Evolutionary conservation across 2,888 invertebrate genomes (phyloP).

Genomic region (Drosophila multiciliata): DNA sequence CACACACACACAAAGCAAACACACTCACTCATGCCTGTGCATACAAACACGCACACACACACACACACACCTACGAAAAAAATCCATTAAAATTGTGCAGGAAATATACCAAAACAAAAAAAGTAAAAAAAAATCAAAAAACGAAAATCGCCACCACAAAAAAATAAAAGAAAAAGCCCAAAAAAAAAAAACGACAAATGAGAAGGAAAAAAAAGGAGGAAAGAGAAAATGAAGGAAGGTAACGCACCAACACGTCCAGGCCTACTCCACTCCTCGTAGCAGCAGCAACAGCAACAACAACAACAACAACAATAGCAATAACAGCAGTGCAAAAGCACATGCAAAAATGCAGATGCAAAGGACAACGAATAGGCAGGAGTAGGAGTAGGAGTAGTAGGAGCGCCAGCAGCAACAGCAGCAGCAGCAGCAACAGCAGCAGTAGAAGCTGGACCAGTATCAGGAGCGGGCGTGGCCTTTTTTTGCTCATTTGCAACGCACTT

Average conservation of each 20-base stretch:
- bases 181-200: conserved; percentile 17
- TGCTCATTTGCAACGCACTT: conserved; percentile 82
- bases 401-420: conserved; percentile 41
- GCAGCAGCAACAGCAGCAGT: background rate
- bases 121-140: conserved; percentile 40
- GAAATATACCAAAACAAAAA: conserved; percentile 57
- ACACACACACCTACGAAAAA: conserved; percentile 49
- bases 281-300: background rate
- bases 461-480: conserved; percentile 84
- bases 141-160: conserved; percentile 21
- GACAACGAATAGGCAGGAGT: conserved; percentile 13
- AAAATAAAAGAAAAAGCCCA: conserved; percentile 26
- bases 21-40: conserved; percentile 4
- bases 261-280: conserved; percentile 28
- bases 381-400: conserved; percentile 3
- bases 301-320: conserved; percentile 13
- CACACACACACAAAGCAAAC: conserved; percentile 1
- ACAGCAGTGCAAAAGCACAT: conserved; percentile 30
- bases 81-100: conserved; percentile 73
- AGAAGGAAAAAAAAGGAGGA: background rate
- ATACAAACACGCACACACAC: conserved; percentile 9
- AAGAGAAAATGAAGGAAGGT: conserved; percentile 28
- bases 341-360: conserved; percentile 48
- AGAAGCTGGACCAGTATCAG: conserved; percentile 12
- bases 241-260: conserved; percentile 64